Conservation (phyloP, 2,113 vertebrate genomes). For the Brachypodius melanocephalos region DNA sequence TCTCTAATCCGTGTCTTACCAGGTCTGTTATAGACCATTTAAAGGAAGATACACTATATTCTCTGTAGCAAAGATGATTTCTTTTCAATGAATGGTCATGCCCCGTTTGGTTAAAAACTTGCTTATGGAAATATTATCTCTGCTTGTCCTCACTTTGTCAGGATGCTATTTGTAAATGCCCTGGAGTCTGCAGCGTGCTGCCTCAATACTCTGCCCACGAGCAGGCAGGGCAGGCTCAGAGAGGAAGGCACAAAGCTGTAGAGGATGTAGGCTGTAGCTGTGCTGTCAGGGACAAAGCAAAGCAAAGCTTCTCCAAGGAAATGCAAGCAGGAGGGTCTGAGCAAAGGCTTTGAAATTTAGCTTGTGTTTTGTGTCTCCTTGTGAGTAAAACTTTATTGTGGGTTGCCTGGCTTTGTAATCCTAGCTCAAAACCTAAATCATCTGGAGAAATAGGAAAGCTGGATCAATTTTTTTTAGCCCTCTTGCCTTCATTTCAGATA, state of each 20-base stretch:
- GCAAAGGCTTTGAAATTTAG: neutral
- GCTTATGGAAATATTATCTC: neutral
- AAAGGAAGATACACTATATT: neutral
- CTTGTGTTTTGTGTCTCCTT: neutral
- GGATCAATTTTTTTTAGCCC: neutral
- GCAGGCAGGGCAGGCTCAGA: neutral
- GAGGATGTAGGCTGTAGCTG: neutral
- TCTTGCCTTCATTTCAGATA: neutral
- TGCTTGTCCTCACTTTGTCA: neutral
- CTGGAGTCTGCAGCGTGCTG: neutral
- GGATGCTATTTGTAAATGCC: neutral
- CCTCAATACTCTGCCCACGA: accelerated
- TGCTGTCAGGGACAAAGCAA: neutral
- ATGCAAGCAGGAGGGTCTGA: neutral
- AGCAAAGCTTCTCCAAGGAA: neutral
- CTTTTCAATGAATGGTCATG: neutral
- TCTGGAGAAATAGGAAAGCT: neutral
- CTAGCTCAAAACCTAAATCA: neutral
- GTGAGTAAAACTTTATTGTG: neutral
- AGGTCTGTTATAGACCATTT: neutral
- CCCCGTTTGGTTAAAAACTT: neutral
- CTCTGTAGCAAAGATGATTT: neutral
- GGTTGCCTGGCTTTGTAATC: neutral
- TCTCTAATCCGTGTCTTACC: neutral
- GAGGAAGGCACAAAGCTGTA: neutral